Percentiles rank a stretch among this genome's conserved stretches.
Evolutionary conservation across 1,140 invertebrate genomes (phyloP).

Genomic region (Ceratitis capitata): DNA sequence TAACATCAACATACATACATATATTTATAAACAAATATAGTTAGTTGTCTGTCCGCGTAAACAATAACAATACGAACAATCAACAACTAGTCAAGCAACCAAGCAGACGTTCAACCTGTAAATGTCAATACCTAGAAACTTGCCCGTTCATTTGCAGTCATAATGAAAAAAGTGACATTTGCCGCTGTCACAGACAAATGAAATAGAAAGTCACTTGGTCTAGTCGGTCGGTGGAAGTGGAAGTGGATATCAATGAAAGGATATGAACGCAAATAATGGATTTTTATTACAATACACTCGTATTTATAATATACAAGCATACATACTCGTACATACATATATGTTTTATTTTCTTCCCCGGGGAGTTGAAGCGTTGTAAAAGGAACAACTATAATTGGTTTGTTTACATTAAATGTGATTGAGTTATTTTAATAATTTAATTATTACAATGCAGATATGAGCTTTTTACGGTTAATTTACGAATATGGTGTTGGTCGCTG

Average conservation of each 20-base stretch:
- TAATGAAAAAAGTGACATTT: background rate
- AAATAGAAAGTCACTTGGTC: background rate
- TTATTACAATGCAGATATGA: too few species aligned
- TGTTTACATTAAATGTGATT: background rate
- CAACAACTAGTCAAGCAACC: too few species aligned
- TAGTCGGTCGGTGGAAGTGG: background rate
- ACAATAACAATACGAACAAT: background rate
- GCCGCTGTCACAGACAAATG: background rate
- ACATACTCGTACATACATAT: too few species aligned
- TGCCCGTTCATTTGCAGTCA: background rate
- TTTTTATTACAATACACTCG: background rate
- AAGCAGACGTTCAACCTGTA: background rate
- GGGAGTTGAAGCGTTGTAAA: too few species aligned
- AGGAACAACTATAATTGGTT: background rate
- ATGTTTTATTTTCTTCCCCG: too few species aligned
- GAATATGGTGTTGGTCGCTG: too few species aligned
- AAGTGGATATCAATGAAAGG: background rate
- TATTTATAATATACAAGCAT: too few species aligned
- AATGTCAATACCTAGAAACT: background rate
- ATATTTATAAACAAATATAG: background rate
- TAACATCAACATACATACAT: background rate
- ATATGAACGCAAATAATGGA: slow-evolving; percentile 1
- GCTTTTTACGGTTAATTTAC: too few species aligned
- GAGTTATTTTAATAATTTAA: too few species aligned
- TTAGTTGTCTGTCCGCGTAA: slow-evolving; percentile 9